Evolutionary conservation across 1,140 invertebrate species (phyloP), one percentile per base, ranked within the genome.

Genomic region (Lordiphosa stackelbergi): DNA sequence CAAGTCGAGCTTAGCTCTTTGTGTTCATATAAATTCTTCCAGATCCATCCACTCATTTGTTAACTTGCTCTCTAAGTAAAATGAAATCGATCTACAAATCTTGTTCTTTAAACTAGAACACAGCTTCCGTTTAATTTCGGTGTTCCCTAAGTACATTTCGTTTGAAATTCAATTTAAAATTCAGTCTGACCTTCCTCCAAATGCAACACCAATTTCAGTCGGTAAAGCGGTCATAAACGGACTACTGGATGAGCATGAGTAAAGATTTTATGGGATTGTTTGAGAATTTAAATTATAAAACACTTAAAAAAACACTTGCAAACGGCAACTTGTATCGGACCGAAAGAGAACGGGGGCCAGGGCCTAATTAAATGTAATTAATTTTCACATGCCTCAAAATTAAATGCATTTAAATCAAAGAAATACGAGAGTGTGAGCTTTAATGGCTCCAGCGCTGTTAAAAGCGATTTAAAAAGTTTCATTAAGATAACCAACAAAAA

Each of bases 401-500:
- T 68, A 75, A 81, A 81, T 81, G 77, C 71, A 81, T 81, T 81
- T 83, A 75, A 83, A 75, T 83, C 75, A 60, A 74, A 83, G 66
- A 74, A 70, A 51, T 53, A 41, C 47, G 56, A 59, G 59, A 71
- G 72, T 83, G 71, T 74, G 71, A 64, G 69, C 77, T 75, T 79
- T 81, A 74, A 79, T 79, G 54, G 75, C 61, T 41, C 43, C 16
- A 43, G 60, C 59, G 62, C 68, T 74, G 70, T 74, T 81, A 81
- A 81, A 81, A 75, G 77, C 55, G 72, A 81, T 81, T 81, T 85
- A 66, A 83, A 84, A 83, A 78, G 73, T 84, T 78, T 85, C 78
- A 83, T 78, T 84, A 83, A 84, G 69, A 79, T 85, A 84, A 84
- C 71, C 61, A 3, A 34, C 34, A 54, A 24, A 35, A 40, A 53